These are phyloP conservation scores for Prochilodus magdalenae DNA, from an alignment of 2,113 vertebrate genomes.

Conservation along the genomic window DNA sequence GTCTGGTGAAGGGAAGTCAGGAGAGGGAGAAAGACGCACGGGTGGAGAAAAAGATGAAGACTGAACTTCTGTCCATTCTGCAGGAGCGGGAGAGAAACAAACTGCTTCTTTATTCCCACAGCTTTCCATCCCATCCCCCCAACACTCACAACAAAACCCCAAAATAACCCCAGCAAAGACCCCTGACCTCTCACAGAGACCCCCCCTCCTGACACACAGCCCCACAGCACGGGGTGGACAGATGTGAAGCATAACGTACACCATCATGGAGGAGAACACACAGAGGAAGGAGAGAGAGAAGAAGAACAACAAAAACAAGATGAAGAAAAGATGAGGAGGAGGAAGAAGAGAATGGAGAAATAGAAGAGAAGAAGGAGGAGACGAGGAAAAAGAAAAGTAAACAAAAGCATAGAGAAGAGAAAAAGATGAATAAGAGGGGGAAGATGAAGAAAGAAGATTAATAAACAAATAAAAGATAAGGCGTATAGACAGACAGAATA, in stretches of 20 bases:
- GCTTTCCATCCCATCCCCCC: not conserved
- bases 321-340: not conserved
- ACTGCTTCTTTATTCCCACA: not conserved
- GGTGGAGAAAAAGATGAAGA: not conserved
- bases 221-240: not conserved
- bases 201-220: not conserved
- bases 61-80: not conserved
- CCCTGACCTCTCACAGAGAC: conserved; percentile 8
- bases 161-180: conserved; percentile 26
- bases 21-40: not conserved
- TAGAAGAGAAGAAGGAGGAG: not conserved
- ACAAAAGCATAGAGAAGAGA: not conserved
- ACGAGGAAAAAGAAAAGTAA: not conserved
- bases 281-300: not conserved
- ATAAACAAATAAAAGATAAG: no score
- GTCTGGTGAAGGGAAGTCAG: no score
- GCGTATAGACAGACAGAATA: no score
- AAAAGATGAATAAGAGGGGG: no score
- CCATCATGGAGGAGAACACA: not conserved
- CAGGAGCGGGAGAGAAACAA: not conserved
- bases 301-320: no score
- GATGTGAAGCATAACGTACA: conserved; percentile 7
- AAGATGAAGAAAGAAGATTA: no score
- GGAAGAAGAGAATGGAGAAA: not conserved
- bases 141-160: conserved; percentile 27